Evolutionary conservation across 2,797 vertebrate species (phyloP).

Genomic region (Acanthurus leucopareius): DNA sequence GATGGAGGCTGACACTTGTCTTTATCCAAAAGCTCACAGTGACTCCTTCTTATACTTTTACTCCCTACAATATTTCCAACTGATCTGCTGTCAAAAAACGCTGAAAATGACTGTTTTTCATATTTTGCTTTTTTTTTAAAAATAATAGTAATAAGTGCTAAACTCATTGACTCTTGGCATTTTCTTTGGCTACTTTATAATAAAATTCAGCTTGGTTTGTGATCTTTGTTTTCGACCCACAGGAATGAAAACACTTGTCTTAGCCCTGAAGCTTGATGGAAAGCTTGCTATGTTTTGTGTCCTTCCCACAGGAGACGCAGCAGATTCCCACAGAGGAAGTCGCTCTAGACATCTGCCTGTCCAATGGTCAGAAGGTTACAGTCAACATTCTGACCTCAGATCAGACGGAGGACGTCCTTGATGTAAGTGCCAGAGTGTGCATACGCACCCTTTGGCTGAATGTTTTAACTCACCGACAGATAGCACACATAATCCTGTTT

Average conservation of each 20-base stretch:
- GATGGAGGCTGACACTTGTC: too few relatives aligned
- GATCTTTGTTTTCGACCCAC: slow-evolving; percentile 20
- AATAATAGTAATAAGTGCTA: too few relatives aligned
- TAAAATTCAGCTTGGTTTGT: neutral
- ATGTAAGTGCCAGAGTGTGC: slow-evolving; percentile 82
- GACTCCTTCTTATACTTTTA: too few relatives aligned
- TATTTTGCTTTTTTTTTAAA: too few relatives aligned
- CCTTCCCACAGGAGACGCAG: slow-evolving; percentile 91
- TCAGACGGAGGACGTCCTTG: slow-evolving; percentile 97
- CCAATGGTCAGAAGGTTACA: slow-evolving; percentile 94
- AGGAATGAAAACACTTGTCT: slow-evolving; percentile 45
- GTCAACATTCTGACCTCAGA: slow-evolving; percentile 94
- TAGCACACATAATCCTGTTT: too few relatives aligned
- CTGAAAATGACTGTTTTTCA: too few relatives aligned
- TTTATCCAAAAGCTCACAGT: too few relatives aligned
- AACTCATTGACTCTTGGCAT: too few relatives aligned
- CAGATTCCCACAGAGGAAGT: slow-evolving; percentile 98
- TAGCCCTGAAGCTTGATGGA: slow-evolving; percentile 41
- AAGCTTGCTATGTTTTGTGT: slow-evolving; percentile 44
- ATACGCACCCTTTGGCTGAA: neutral
- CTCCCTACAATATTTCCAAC: too few relatives aligned
- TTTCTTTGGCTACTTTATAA: too few relatives aligned
- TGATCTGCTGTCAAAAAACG: too few relatives aligned
- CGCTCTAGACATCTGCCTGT: slow-evolving; percentile 93
- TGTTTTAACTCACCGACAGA: too few relatives aligned